A percentile compares a stretch with the other conserved stretches of the same genome.
These are phyloP conservation scores for Origma solitaria DNA, from an alignment of 2,113 vertebrate species.

Conservation along the genomic window DNA sequence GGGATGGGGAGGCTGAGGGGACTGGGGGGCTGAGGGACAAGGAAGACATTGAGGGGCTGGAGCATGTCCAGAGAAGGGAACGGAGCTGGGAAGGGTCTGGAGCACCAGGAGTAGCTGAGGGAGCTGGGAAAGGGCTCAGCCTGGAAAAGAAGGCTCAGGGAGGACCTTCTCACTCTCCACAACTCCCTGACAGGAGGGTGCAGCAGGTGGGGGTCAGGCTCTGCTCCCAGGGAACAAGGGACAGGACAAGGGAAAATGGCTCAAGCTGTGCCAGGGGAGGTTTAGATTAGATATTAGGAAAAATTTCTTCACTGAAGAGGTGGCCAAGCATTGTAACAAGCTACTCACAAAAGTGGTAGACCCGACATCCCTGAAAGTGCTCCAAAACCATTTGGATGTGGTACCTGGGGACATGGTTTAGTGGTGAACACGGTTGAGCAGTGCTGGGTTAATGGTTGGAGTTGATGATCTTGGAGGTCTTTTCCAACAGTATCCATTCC, in stretches of 20 bases:
- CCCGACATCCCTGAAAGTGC: not conserved
- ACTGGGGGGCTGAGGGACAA: not conserved
- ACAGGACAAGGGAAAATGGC: rapidly evolving
- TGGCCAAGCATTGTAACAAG: not conserved
- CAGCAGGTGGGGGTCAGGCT: rapidly evolving
- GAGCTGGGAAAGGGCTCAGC: not conserved
- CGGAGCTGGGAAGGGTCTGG: not conserved
- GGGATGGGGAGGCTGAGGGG: not conserved
- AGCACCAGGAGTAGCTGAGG: not conserved
- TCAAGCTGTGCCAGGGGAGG: not conserved
- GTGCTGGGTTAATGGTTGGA: not conserved
- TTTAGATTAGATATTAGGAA: not conserved
- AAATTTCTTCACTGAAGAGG: not conserved
- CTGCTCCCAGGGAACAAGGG: not conserved
- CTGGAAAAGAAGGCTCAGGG: not conserved
- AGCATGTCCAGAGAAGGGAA: rapidly evolving
- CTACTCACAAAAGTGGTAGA: not conserved
- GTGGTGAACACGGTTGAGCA: not conserved
- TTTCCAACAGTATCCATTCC: not conserved
- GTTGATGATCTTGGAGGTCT: not conserved
- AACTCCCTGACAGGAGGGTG: not conserved
- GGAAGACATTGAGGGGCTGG: not conserved
- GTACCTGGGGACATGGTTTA: not conserved
- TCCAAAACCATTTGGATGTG: not conserved
- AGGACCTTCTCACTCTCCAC: not conserved